Percentiles rank a stretch among this genome's conserved stretches.
These are phyloP conservation scores for Luscinia luscinia DNA, from an alignment of 2,797 vertebrate species.

Conservation along the genomic window DNA sequence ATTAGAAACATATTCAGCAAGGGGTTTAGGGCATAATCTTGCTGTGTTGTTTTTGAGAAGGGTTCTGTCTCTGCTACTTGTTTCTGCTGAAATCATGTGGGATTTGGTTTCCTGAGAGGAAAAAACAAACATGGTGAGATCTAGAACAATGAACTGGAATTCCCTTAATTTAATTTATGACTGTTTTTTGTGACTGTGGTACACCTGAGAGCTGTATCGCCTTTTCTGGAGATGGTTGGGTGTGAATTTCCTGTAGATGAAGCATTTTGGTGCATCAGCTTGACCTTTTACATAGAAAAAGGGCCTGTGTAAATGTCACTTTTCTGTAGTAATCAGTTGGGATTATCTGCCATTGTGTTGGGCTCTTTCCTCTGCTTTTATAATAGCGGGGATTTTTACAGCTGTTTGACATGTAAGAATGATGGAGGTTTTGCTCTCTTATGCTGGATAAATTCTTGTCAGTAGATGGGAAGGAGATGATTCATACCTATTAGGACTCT, in stretches of 20 bases:
- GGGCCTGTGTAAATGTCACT: slow-evolving; percentile 17
- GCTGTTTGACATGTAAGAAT: background rate
- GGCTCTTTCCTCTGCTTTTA: background rate
- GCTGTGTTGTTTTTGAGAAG: background rate
- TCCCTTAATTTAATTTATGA: background rate
- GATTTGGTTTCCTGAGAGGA: background rate
- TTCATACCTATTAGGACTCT: background rate
- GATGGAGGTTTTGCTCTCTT: background rate
- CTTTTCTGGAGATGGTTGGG: background rate
- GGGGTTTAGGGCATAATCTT: background rate
- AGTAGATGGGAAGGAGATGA: background rate
- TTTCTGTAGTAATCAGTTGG: background rate
- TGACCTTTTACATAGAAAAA: slow-evolving; percentile 47
- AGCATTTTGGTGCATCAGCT: background rate
- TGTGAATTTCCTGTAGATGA: background rate
- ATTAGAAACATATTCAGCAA: background rate
- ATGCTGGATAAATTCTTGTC: accelerated
- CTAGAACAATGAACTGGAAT: background rate
- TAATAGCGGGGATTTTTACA: background rate
- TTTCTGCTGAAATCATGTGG: background rate
- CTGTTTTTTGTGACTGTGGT: background rate
- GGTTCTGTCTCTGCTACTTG: background rate
- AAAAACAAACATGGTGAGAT: background rate
- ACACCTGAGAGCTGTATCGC: background rate
- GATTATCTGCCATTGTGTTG: background rate